These are phyloP conservation scores for Uropetala carovei DNA, from an alignment of 2,888 invertebrate genomes.

Conservation along the genomic window DNA sequence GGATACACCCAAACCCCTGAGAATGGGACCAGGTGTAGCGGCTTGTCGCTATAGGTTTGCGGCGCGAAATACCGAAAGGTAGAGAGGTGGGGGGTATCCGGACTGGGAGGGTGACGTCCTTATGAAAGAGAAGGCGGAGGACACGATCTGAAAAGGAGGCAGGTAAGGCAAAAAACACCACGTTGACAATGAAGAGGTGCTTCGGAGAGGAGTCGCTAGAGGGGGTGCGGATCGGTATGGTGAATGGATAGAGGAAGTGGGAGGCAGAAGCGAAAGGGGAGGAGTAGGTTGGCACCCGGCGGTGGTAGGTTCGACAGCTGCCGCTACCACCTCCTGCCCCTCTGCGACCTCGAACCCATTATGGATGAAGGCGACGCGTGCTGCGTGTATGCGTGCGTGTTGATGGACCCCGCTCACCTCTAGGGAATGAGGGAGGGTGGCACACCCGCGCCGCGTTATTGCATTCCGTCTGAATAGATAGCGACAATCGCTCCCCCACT, in stretches of 20 bases:
- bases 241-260: background rate
- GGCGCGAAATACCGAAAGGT: background rate
- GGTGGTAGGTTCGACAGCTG: background rate
- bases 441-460: background rate
- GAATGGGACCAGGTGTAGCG: background rate
- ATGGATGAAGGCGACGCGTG: background rate
- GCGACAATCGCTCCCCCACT: background rate
- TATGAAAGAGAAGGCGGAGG: too few relatives aligned
- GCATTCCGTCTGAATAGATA: background rate
- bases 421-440: background rate
- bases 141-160: background rate
- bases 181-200: background rate
- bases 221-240: background rate
- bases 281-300: background rate
- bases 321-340: background rate
- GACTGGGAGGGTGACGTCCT: too few relatives aligned
- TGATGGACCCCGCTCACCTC: background rate
- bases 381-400: background rate
- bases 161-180: background rate
- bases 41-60: background rate
- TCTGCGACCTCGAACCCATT: background rate
- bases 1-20: background rate
- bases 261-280: background rate
- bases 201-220: too few relatives aligned
- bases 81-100: too few relatives aligned